Evolutionary conservation across 1,140 invertebrate species (phyloP).

Genomic region (Sycophila sp.): DNA sequence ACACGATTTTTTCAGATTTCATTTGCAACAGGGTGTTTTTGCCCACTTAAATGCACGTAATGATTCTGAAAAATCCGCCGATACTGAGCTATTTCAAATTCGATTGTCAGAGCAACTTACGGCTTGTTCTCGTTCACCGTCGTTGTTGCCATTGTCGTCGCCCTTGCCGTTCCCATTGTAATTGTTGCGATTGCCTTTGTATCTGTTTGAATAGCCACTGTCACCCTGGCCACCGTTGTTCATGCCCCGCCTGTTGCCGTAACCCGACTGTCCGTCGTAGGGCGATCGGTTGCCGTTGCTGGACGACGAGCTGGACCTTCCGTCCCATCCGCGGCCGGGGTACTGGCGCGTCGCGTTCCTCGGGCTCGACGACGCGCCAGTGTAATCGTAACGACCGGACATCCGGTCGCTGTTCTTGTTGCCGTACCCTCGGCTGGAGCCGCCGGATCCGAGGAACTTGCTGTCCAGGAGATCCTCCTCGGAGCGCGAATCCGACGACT

Average conservation of each 20-base stretch:
- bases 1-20: no score
- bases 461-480: constrained; percentile 52
- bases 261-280: not conserved
- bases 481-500: constrained; percentile 46
- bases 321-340: constrained; percentile 23
- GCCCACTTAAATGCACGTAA: no score
- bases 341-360: constrained; percentile 1
- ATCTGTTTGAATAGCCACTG: not conserved
- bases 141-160: constrained; percentile 23
- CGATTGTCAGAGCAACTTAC: no score
- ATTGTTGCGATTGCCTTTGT: constrained; percentile 28
- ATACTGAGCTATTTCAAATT: no score
- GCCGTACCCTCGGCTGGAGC: constrained; percentile 34
- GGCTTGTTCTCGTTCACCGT: constrained; percentile 39
- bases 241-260: not conserved
- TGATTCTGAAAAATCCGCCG: no score
- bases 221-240: not conserved
- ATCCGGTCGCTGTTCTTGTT: constrained; percentile 8
- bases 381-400: constrained; percentile 2
- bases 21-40: no score
- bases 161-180: not conserved
- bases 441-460: constrained; percentile 43
- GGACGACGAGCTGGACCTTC: not conserved
- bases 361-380: not conserved
- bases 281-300: not conserved